These are phyloP conservation scores for Hecatera dysodea DNA, from an alignment of 2,888 invertebrate genomes.

Conservation along the genomic window DNA sequence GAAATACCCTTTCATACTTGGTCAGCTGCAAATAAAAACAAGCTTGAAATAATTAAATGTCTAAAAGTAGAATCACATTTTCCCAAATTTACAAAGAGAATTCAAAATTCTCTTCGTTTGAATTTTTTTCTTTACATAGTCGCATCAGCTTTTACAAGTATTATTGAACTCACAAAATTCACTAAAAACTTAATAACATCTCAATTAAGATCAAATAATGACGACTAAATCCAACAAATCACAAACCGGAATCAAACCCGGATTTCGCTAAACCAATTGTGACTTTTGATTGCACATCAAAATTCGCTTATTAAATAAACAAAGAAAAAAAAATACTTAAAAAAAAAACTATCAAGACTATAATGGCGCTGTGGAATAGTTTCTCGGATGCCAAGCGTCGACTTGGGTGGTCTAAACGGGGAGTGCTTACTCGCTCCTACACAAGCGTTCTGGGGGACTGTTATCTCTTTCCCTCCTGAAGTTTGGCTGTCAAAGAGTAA, in stretches of 20 bases:
- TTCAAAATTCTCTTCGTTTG: no score
- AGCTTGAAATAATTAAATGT: no score
- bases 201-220: slow-evolving; percentile 33
- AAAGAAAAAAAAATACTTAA: slow-evolving; percentile 61
- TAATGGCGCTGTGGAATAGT: slow-evolving; percentile 74
- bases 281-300: slow-evolving; percentile 54
- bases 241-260: slow-evolving; percentile 49
- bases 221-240: slow-evolving; percentile 43
- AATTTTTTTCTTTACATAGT: no score
- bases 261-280: slow-evolving; percentile 47
- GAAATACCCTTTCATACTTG: not conserved
- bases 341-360: slow-evolving; percentile 83
- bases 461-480: slow-evolving; percentile 59
- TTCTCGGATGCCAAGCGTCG: slow-evolving; percentile 79
- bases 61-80: no score
- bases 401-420: slow-evolving; percentile 87
- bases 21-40: no score
- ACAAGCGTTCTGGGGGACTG: slow-evolving; percentile 33
- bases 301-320: slow-evolving; percentile 59
- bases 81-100: no score
- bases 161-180: not conserved
- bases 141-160: no score
- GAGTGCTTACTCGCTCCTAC: slow-evolving; percentile 69
- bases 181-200: slow-evolving; percentile 20
- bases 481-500: slow-evolving; percentile 81